A percentile compares a stretch with the other conserved stretches of the same genome.
Conservation (phyloP, 2,888 invertebrate genomes). For the Caradrina kadenii region DNA sequence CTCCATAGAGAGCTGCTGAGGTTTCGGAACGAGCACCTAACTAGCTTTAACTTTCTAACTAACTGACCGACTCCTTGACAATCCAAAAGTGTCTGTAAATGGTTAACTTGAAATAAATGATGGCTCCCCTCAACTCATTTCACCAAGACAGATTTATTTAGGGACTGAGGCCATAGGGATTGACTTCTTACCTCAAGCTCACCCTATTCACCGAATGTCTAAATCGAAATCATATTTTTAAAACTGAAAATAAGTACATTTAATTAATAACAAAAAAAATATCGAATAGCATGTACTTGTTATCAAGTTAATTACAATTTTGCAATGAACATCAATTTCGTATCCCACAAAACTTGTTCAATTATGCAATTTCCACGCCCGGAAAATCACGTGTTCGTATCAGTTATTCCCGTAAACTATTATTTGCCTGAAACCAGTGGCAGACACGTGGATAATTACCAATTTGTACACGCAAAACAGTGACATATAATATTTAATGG, state of each 20-base stretch:
- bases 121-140: no score
- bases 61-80: no score
- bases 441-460: not conserved
- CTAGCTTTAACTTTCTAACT: no score
- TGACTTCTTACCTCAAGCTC: no score
- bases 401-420: not conserved
- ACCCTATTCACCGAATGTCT: not conserved
- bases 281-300: not conserved
- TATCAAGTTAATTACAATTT: not conserved
- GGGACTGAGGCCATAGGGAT: no score
- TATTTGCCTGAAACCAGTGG: not conserved
- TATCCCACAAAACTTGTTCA: not conserved
- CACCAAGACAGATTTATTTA: no score
- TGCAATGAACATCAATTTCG: not conserved
- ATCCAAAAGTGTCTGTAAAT: no score
- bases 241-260: not conserved
- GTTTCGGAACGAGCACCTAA: no score
- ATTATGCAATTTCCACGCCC: not conserved
- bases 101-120: no score
- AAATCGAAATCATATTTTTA: not conserved
- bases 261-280: no score
- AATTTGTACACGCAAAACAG: slow-evolving; percentile 6
- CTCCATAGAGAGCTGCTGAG: no score
- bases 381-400: not conserved
- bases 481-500: not conserved